phyloP scores from a whole-genome alignment of 2,797 vertebrate species.

The Melanotaenia boesemani region DNA sequence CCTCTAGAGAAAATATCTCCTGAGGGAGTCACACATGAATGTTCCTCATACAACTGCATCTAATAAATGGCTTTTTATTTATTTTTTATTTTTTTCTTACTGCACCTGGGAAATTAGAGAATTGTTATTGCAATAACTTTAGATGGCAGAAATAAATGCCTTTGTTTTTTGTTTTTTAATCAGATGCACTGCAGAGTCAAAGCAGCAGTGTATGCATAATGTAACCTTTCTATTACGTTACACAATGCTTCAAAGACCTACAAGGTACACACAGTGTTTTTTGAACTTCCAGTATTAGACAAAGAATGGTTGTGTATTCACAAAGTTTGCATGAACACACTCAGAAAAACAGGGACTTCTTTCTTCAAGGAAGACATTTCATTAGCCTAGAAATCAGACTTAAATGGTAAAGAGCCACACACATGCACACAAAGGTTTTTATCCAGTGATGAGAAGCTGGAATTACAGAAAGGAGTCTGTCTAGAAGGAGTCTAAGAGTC shows the following conservation, averaged over 20 bases:
- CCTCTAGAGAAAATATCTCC: constrained; percentile 3
- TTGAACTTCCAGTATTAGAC: constrained; percentile 48
- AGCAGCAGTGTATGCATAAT: constrained; percentile 52
- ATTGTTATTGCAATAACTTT: constrained; percentile 24
- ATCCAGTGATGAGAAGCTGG: constrained; percentile 38
- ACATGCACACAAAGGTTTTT: constrained; percentile 8
- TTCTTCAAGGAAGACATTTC: neutral
- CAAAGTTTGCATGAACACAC: neutral
- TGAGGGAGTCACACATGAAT: constrained; percentile 5
- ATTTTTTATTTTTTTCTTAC: constrained; percentile 47
- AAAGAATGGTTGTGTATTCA: constrained; percentile 16
- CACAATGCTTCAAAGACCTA: constrained; percentile 59
- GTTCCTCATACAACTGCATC: constrained; percentile 36
- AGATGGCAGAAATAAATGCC: constrained; percentile 5
- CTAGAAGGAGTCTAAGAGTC: constrained; percentile 42
- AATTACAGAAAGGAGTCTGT: constrained; percentile 21
- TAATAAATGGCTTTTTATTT: constrained; percentile 29
- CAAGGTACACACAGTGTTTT: constrained; percentile 24
- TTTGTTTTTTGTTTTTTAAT: constrained; percentile 12
- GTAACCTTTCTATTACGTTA: constrained; percentile 38
- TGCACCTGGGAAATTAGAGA: constrained; percentile 52
- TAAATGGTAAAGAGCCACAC: constrained; percentile 7
- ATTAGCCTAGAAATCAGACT: constrained; percentile 16
- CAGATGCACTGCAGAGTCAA: constrained; percentile 24
- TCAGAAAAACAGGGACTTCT: neutral